phyloP scores from a whole-genome alignment of 2,113 vertebrate species.

The Aythya baeri region DNA sequence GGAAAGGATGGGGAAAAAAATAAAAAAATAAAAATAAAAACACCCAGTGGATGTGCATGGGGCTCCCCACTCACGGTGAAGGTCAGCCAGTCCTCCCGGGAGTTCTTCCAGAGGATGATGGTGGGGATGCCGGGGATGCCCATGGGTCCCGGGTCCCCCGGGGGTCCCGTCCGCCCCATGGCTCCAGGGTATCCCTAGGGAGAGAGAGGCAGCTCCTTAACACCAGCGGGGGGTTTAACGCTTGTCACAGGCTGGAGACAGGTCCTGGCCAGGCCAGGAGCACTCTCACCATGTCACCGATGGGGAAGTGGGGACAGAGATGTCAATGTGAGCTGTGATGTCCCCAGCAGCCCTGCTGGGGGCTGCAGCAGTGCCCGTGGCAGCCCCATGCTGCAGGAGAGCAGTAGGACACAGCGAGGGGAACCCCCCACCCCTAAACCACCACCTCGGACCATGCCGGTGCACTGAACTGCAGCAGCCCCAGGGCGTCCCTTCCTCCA shows the following conservation, averaged over 20 bases:
- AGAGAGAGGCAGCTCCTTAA: background rate
- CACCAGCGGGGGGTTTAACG: fast-evolving
- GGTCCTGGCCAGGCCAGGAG: background rate
- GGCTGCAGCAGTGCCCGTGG: too few species aligned
- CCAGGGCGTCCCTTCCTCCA: background rate
- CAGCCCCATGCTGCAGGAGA: too few species aligned
- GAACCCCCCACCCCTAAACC: background rate
- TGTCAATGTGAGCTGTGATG: too few species aligned
- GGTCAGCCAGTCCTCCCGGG: slow-evolving; percentile 83
- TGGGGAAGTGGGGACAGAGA: background rate
- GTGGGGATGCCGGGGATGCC: slow-evolving; percentile 82
- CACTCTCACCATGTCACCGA: background rate
- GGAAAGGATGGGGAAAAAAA: background rate
- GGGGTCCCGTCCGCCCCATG: slow-evolving; percentile 74
- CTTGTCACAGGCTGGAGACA: background rate
- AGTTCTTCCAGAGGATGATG: slow-evolving; percentile 86
- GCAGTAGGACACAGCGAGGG: too few species aligned
- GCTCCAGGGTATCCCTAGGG: slow-evolving; percentile 79
- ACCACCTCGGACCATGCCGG: background rate
- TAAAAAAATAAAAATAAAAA: too few species aligned
- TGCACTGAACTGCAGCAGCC: background rate
- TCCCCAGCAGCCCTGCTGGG: too few species aligned
- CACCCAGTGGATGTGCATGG: background rate
- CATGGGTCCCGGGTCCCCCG: slow-evolving; percentile 72
- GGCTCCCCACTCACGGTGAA: slow-evolving; percentile 77